Conservation (phyloP, 2,797 vertebrate species). For the Todus mexicanus region DNA sequence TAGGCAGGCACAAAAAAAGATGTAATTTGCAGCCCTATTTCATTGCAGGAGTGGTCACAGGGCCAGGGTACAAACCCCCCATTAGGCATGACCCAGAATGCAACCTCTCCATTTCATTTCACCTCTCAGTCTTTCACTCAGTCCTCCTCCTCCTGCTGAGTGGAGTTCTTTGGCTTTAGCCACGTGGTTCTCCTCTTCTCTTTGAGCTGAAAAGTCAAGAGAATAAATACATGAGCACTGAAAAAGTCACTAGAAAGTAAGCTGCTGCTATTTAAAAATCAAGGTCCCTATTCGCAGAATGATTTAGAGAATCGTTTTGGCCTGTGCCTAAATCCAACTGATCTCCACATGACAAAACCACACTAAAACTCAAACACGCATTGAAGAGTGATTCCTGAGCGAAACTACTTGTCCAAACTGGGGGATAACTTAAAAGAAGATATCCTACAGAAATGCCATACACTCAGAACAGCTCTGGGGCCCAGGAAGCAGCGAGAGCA, state of each 20-base stretch:
- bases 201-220: constrained; percentile 43
- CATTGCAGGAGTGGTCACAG: not conserved
- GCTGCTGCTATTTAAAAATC: not conserved
- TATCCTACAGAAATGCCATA: not conserved
- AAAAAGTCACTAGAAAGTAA: not conserved
- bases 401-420: not conserved
- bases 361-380: not conserved
- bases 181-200: not conserved
- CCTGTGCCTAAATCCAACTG: not conserved
- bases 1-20: not conserved
- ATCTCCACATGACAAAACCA: not conserved
- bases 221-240: not conserved
- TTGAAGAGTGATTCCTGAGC: not conserved
- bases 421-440: not conserved
- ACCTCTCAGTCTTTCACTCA: not conserved
- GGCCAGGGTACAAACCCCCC: not conserved
- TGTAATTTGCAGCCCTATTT: not conserved
- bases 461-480: not conserved
- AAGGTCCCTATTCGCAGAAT: not conserved
- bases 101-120: not conserved
- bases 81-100: not conserved
- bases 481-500: not conserved
- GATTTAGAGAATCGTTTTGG: not conserved
- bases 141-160: not conserved
- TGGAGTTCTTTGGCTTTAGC: not conserved